Base-by-base conservation (phyloP, 1,140 invertebrate species). In the Aphaenogaster ashmeadi region DNA sequence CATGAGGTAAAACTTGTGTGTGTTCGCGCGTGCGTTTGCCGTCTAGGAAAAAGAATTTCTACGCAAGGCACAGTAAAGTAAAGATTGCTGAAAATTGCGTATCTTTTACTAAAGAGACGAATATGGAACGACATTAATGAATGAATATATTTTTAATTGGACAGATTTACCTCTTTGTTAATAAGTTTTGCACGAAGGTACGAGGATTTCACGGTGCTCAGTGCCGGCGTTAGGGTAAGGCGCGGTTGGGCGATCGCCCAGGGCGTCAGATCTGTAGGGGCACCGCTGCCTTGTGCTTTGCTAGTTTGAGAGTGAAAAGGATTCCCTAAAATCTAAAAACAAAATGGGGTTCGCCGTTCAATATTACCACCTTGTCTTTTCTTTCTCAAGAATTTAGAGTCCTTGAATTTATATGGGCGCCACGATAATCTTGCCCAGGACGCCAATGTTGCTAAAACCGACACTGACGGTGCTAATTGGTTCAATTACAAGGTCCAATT, bases 401-500 rank as follows among this genome's bases (percentile, higher is more conserved):
- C 27, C 27, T 27, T 27, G 27, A 27, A 27, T 27, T 27, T 27
- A 27, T 0, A 27, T 27, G 27, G 27, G 27, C 27, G 27, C 27
- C 27, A 27, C 27, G 27, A 27, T 27, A 27, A 27, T 27, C 27
- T 27, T 27, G 27, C 27, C 27, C 27, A 27, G 27, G 27, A 27
- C 27, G 27, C 27, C 27, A 27, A 27, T 27, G 27, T 27, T 27
- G 0, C 27, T 27, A 27, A 27, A 27, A 27, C 27, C 27, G 27
- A 27, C 27, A 27, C 27, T 27, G 27, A 13, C 38, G 11, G 62
- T 56, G 50, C 13, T 83, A 58, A 72, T 72, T 83, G 27, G 21
- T 58, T 58, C 67, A 83, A 83, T 83, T 58, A 72, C 38, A 72
- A 83, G 38, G 72, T 72, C 72, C 38, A 72, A 83, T 72, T 72